A percentile compares a stretch with the other conserved stretches of the same genome.
phyloP scores from a whole-genome alignment of 2,113 vertebrate genomes.

The Eleginops maclovinus region DNA sequence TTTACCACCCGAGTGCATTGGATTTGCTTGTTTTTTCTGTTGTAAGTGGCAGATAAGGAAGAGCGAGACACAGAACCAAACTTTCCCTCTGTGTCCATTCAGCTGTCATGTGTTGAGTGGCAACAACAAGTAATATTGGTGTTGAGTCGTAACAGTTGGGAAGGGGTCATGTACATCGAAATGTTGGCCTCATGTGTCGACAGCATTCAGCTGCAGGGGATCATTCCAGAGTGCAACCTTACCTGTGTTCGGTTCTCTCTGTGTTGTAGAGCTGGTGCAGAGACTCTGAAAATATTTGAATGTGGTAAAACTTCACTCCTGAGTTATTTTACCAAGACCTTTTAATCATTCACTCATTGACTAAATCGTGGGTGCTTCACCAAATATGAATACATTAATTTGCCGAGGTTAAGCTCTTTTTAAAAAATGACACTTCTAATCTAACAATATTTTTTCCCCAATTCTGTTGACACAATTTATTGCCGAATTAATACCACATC shows the following conservation, averaged over 20 bases:
- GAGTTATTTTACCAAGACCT: background rate
- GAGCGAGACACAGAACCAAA: conserved; percentile 69
- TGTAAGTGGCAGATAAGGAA: conserved; percentile 62
- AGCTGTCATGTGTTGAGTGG: conserved; percentile 68
- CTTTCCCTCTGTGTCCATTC: conserved; percentile 71
- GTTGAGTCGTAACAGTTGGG: conserved; percentile 30
- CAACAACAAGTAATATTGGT: conserved; percentile 61
- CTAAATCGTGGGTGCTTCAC: background rate
- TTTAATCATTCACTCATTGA: background rate
- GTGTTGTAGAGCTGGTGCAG: conserved; percentile 33
- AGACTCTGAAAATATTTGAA: conserved; percentile 7
- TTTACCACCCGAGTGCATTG: conserved; percentile 61
- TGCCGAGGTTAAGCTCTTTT: background rate
- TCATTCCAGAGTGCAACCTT: conserved; percentile 36
- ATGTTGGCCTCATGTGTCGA: conserved; percentile 53
- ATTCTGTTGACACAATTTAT: background rate
- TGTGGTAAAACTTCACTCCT: conserved; percentile 30
- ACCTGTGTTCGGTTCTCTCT: conserved; percentile 22
- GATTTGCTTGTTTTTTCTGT: conserved; percentile 71
- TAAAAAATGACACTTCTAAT: no score
- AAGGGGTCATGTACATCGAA: conserved; percentile 67
- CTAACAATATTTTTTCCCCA: no score
- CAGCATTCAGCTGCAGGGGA: conserved; percentile 54
- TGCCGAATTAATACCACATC: background rate
- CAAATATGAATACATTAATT: background rate